Evolutionary conservation across 2,888 invertebrate genomes (phyloP).

Genomic region (Dynastes tityus): DNA sequence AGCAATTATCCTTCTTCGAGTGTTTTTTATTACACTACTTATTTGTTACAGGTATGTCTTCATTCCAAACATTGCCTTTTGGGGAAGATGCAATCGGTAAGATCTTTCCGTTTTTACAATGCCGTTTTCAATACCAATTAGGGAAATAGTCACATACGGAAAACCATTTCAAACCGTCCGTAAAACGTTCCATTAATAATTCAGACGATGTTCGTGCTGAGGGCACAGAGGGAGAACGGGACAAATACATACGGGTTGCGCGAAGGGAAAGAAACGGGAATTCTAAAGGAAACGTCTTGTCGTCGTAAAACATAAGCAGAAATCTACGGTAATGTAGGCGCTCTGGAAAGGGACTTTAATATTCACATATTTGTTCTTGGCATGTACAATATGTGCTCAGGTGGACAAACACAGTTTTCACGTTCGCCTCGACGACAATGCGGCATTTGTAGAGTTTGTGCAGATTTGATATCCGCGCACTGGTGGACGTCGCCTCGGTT

Average conservation of each 20-base stretch:
- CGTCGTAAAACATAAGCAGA: constrained; percentile 47
- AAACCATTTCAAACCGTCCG: constrained; percentile 44
- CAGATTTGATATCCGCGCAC: constrained; percentile 42
- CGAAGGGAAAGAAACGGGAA: constrained; percentile 24
- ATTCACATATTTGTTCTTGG: constrained; percentile 57
- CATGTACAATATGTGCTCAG: constrained; percentile 57
- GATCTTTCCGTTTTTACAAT: constrained; percentile 28
- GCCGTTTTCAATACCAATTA: constrained; percentile 40
- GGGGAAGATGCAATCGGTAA: constrained; percentile 17
- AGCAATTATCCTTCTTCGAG: too few species aligned
- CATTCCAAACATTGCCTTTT: not conserved
- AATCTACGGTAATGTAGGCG: constrained; percentile 36
- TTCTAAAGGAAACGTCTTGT: constrained; percentile 29
- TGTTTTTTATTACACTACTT: not conserved
- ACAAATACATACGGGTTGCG: not conserved
- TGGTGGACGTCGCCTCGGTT: constrained; percentile 2
- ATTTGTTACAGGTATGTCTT: constrained; percentile 34
- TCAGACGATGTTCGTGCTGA: constrained; percentile 31
- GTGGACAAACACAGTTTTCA: constrained; percentile 55
- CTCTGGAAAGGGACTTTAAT: constrained; percentile 50
- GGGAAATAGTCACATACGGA: constrained; percentile 41
- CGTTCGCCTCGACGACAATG: constrained; percentile 24
- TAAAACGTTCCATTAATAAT: constrained; percentile 45
- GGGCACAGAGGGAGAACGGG: not conserved
- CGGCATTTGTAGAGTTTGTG: constrained; percentile 45